These are phyloP conservation scores for Brachyopa scutellaris DNA, from an alignment of 2,888 invertebrate genomes.

Conservation along the genomic window DNA sequence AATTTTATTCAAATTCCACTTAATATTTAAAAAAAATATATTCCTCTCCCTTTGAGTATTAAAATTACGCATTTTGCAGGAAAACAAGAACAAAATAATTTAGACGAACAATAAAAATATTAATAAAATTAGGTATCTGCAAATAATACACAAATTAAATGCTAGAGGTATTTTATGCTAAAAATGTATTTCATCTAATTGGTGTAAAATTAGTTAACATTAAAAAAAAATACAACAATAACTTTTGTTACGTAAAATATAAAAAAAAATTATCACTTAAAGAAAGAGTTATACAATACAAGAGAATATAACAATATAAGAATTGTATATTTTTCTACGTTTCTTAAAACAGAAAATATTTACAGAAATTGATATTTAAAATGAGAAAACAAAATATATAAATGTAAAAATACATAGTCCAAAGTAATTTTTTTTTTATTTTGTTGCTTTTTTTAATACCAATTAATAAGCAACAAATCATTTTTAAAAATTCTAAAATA, in stretches of 20 bases:
- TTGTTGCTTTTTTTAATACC: too few species aligned
- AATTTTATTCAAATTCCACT: too few species aligned
- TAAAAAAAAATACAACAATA: slow-evolving; percentile 6
- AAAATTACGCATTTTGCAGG: not conserved
- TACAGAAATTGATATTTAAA: slow-evolving; percentile 5
- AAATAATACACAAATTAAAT: not conserved
- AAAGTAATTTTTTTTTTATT: too few species aligned
- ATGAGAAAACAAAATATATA: not conserved
- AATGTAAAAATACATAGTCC: too few species aligned
- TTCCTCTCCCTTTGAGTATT: not conserved
- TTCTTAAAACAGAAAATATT: slow-evolving; percentile 45
- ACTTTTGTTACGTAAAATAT: slow-evolving; percentile 12
- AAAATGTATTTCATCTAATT: slow-evolving; percentile 6
- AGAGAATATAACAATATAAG: slow-evolving; percentile 20
- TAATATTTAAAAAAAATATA: not conserved
- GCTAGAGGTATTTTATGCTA: not conserved
- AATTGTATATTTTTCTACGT: slow-evolving; percentile 69
- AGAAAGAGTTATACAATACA: slow-evolving; percentile 3
- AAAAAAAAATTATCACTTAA: not conserved
- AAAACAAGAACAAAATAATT: slow-evolving; percentile 16
- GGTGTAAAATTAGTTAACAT: slow-evolving; percentile 4
- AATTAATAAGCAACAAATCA: too few species aligned
- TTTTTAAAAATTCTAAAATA: too few species aligned
- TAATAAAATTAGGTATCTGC: too few species aligned
- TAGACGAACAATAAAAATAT: not conserved